These are phyloP conservation scores for Paracanthobrama guichenoti DNA, from an alignment of 2,113 vertebrate genomes.

Conservation along the genomic window DNA sequence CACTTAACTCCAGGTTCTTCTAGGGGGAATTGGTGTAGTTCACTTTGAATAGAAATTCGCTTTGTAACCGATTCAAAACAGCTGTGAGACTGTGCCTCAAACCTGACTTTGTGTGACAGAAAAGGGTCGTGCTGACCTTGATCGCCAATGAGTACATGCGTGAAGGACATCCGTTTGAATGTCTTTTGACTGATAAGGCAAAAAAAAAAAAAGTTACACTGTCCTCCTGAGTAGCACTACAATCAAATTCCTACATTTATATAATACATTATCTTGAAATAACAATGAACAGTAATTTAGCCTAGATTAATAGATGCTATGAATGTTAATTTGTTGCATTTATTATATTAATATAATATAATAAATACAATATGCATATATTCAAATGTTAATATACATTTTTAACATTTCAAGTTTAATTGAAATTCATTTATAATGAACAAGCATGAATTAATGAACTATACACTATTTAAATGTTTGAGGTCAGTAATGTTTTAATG, in stretches of 20 bases:
- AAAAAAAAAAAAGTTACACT: not conserved
- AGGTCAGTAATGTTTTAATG: not conserved
- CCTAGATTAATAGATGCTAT: not conserved
- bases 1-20: slow-evolving; percentile 38
- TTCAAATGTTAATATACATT: not conserved
- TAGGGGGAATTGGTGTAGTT: slow-evolving; percentile 2
- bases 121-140: not conserved
- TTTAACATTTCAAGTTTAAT: not conserved
- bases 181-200: not conserved
- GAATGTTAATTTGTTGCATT: not conserved
- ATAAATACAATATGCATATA: too few relatives aligned
- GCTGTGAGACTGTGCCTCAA: slow-evolving; percentile 8
- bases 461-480: not conserved
- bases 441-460: not conserved
- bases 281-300: not conserved
- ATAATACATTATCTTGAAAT: not conserved
- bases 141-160: not conserved
- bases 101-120: slow-evolving; percentile 24
- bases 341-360: too few relatives aligned
- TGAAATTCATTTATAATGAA: not conserved
- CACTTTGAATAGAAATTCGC: slow-evolving; percentile 17
- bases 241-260: not conserved
- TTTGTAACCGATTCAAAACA: slow-evolving; percentile 33
- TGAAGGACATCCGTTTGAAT: not conserved
- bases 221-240: not conserved